Base-by-base conservation (phyloP, 2,797 vertebrate genomes). In the Rhinogobio ventralis region DNA sequence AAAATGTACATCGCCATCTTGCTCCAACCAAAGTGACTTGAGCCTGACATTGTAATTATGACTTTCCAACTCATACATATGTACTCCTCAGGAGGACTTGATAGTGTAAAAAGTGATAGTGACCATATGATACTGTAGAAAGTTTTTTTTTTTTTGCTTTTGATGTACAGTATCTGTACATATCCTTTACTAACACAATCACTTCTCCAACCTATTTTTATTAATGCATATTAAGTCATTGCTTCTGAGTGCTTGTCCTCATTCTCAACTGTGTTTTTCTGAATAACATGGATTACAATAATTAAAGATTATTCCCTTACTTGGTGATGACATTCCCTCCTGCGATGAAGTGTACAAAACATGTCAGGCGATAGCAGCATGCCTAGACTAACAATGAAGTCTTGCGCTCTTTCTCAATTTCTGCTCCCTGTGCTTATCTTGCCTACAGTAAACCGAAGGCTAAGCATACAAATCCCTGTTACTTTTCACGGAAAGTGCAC, bases 401-500 rank as follows among this genome's bases (percentile, higher is more conserved):
- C 73, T 53, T 69, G 46, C 9, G 2, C 49, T 30, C 36, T n/a
- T 62, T 81, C 62, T 71, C 42, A 45, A 51, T 57, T 36, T 66
- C 75, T 72, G 42, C 55, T 64, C 74, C 53, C 51, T 75, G 36
- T 55, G 45, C 71, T 86, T 76, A 86, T 84, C 85, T 83, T 64
- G 33, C 69, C 72, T 67, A 25, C 71, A 86, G 84, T 86, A 82
- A 85, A 89, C 82, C 84, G 66, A 71, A 81, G 72, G 46, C 82
- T 79, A 80, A 85, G 82, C 86, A 73, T 64, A 82, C 86, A 76
- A 86, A 82, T 86, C 53, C 64, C 55, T 71, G 75, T 68, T 80
- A 77, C 39, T 60, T 33, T 80, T 39, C 64, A 84, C 9, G 7
- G 55, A 84, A 33, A 82, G 84, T 30, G 64, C 51, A 82, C 33